A percentile compares a stretch with the other conserved stretches of the same genome.
phyloP scores from a whole-genome alignment of 2,113 vertebrate species.

The Mellivora capensis region DNA sequence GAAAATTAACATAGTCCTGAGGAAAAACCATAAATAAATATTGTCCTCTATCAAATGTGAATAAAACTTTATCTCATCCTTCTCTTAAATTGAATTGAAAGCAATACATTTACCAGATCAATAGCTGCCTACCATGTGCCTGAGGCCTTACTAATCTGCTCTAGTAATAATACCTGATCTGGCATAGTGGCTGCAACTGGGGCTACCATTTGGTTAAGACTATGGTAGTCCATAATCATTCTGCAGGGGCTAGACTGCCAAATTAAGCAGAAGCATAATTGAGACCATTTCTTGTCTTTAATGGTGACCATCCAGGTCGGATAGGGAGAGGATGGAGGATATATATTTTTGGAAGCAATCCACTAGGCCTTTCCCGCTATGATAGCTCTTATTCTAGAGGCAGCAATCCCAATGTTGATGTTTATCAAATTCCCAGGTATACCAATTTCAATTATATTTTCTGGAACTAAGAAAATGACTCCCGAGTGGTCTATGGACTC shows the following conservation, averaged over 20 bases:
- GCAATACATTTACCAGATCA: background rate
- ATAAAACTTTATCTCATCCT: background rate
- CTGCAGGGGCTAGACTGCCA: background rate
- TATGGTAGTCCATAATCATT: background rate
- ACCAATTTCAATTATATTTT: background rate
- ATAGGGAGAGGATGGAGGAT: no score
- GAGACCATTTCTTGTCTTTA: background rate
- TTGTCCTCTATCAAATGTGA: background rate
- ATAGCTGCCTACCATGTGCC: background rate
- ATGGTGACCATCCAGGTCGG: background rate
- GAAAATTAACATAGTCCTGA: background rate
- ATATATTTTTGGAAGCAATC: background rate
- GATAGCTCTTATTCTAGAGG: background rate
- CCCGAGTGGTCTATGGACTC: accelerated
- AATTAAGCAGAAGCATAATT: background rate
- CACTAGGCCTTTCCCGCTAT: background rate
- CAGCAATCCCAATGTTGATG: background rate
- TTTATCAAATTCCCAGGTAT: background rate
- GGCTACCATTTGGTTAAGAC: background rate
- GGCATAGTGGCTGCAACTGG: background rate
- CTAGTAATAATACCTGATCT: background rate
- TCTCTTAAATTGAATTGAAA: background rate
- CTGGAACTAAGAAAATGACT: background rate
- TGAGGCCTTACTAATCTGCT: background rate
- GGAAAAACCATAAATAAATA: background rate